Evolutionary conservation across 2,113 vertebrate genomes (phyloP), one percentile per base, ranked within the genome.

Genomic region (Carettochelys insculpta): DNA sequence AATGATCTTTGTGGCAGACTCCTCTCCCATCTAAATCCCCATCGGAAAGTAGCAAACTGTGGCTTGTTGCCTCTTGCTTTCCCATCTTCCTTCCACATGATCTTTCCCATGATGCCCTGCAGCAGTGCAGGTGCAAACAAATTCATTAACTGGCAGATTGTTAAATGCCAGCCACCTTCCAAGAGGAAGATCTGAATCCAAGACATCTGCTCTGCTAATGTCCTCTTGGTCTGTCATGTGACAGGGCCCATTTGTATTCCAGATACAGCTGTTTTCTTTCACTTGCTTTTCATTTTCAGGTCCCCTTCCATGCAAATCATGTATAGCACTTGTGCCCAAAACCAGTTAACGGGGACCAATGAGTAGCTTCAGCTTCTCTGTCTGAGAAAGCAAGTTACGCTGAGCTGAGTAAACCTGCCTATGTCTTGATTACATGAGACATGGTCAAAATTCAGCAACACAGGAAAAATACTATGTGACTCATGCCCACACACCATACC

Each of bases 251-350:
- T 65, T 88, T 81, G 68, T 85, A 92, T 91, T 61, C 80, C 80
- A 87, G 80, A 89, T 61, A 65, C 51, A 88, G 80, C 75, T 83
- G 84, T 91, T 82, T 71, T 47, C 86, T 91, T 87, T 71, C 43
- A 50, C 54, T 89, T 61, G 50, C 83, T 80, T 91, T 83, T 89
- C 17, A 51, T 92, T 92, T 94, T 65, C 38, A 80, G 25, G 24
- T 85, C 45, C 80, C 89, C 83, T 75, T 48, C 65, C 31, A 86
- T 81, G 68, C 84, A 94, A 94, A 90, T 83, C 43, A 87, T 52
- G 58, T 71, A 71, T 41, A 41, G 12, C 31, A 61, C 58, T 61
- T 61, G 14, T 61, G 34, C 31, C 48, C 51, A 90, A 71, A 3
- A 76, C 71, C 84, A 75, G 65, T 13, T 75, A 56, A 90, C 47